These are phyloP conservation scores for Dicaeum eximium DNA, from an alignment of 2,113 vertebrate genomes.

Conservation along the genomic window DNA sequence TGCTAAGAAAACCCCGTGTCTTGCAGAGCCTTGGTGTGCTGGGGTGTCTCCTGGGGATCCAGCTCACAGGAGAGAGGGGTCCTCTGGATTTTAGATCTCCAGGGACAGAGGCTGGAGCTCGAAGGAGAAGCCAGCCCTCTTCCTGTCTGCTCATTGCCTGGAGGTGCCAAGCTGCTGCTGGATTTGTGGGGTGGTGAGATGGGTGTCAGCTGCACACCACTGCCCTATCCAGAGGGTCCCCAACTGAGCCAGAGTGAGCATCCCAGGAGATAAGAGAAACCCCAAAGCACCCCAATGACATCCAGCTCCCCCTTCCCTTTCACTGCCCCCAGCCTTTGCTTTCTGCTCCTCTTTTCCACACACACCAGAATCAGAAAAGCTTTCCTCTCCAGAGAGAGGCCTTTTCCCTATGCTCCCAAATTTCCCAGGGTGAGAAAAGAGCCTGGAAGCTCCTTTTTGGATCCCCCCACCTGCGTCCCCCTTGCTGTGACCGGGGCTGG, in stretches of 20 bases:
- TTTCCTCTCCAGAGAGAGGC: no score
- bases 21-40: neutral
- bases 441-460: neutral
- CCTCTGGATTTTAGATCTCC: neutral
- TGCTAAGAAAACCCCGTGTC: neutral
- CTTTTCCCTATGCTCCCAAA: neutral
- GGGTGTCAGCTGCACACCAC: fast-evolving
- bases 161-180: fast-evolving
- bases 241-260: neutral
- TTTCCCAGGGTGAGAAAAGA: neutral
- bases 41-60: neutral
- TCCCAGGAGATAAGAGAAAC: neutral
- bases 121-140: neutral
- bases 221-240: neutral
- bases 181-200: neutral
- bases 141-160: neutral
- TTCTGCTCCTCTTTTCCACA: neutral
- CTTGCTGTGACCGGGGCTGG: neutral
- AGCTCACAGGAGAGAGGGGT: neutral
- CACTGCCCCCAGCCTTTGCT: neutral
- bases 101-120: neutral
- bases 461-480: neutral
- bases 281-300: fast-evolving
- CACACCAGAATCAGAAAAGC: neutral
- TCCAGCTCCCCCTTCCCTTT: neutral